phyloP scores from a whole-genome alignment of 2,888 invertebrate species.

The Caenorhabditis auriculariae region DNA sequence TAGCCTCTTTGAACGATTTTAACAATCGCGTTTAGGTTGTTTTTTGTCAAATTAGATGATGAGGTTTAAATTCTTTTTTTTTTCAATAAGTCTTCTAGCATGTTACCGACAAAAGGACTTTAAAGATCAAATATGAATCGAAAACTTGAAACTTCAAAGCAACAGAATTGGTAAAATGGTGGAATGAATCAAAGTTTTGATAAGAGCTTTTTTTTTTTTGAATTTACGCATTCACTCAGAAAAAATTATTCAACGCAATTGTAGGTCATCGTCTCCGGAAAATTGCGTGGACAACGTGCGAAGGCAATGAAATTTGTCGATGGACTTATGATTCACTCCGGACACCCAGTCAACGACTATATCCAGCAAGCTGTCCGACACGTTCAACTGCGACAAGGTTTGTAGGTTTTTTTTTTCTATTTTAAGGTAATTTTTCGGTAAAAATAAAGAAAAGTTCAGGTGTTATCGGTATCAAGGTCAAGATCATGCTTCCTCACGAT shows the following conservation, averaged over 20 bases:
- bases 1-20: too few species aligned
- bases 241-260: slow-evolving; percentile 1
- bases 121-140: too few species aligned
- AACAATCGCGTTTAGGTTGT: too few species aligned
- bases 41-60: too few species aligned
- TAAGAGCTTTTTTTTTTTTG: not conserved
- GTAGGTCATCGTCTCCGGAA: slow-evolving; percentile 92
- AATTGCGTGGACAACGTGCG: slow-evolving; percentile 96
- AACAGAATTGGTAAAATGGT: too few species aligned
- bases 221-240: too few species aligned
- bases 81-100: too few species aligned
- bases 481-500: slow-evolving; percentile 99
- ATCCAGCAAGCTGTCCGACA: slow-evolving; percentile 97
- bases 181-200: not conserved
- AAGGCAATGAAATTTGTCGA: slow-evolving; percentile 99
- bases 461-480: slow-evolving; percentile 79
- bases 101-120: too few species aligned
- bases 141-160: too few species aligned
- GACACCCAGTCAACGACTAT: slow-evolving; percentile 96
- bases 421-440: not conserved
- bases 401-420: not conserved
- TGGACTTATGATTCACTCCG: slow-evolving; percentile 99
- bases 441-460: slow-evolving; percentile 64
- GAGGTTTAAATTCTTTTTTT: too few species aligned
- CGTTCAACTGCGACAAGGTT: slow-evolving; percentile 89